A percentile compares a stretch with the other conserved stretches of the same genome.
phyloP scores from a whole-genome alignment of 2,797 vertebrate species.

The Hemitrygon akajei region DNA sequence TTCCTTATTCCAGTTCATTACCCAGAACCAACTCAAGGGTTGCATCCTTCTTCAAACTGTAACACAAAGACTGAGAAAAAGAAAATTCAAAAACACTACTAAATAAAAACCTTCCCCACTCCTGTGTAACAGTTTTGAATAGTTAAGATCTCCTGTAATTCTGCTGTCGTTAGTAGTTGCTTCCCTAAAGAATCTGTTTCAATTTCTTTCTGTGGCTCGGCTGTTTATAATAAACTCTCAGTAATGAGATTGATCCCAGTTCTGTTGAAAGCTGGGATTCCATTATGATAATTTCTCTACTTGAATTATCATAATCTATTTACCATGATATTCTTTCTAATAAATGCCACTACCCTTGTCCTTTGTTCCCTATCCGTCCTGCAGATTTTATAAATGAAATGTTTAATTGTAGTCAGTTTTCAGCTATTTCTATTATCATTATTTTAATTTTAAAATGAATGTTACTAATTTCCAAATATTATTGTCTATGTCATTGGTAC shows the following conservation, averaged over 20 bases:
- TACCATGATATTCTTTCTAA: neutral
- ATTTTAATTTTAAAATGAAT: neutral
- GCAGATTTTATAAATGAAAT: neutral
- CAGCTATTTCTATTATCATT: neutral
- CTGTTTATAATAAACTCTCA: neutral
- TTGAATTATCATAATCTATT: neutral
- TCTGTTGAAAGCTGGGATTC: neutral
- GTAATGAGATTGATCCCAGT: neutral
- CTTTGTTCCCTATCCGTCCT: neutral
- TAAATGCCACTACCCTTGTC: neutral
- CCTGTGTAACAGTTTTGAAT: neutral
- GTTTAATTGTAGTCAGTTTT: slow-evolving; percentile 4
- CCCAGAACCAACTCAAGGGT: neutral
- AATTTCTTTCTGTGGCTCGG: neutral
- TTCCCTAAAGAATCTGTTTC: neutral
- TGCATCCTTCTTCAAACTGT: neutral
- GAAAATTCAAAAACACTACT: neutral
- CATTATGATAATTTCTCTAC: neutral
- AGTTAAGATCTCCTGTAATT: neutral
- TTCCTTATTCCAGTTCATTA: neutral
- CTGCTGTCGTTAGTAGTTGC: neutral
- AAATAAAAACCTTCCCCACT: neutral
- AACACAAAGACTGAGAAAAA: neutral
- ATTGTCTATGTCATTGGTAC: neutral
- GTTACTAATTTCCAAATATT: neutral